Base-by-base conservation (phyloP, 2,113 vertebrate genomes). In the Archocentrus centrarchus region DNA sequence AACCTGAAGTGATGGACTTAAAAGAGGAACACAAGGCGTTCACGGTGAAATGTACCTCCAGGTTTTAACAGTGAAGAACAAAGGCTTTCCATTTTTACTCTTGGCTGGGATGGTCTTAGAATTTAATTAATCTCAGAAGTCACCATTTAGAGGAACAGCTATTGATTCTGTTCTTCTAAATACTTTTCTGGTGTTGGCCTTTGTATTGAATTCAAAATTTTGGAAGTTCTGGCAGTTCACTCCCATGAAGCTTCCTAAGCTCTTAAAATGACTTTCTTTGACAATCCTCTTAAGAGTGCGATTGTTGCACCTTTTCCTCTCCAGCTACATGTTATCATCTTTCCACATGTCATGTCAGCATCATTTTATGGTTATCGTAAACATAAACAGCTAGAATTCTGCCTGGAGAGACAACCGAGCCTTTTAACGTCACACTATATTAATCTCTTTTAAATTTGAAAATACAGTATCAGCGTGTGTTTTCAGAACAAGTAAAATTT, bases 31-130 rank as follows among this genome's bases (percentile, higher is more conserved):
- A 9, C 17, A 66, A 81, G 11, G 58, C 44, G 55, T 22, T 78
- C 59, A 59, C 73, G 41, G 84, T 73, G 75, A 85, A 84, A 82
- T 22, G 27, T 82, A 68, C 59, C 78, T 55, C 68, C 7, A 5
- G 8, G 57, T 70, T 79, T 80, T 20, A 50, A 50, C 47, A 50
- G 14, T 50, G 47, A 14, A 50, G 47, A 50, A 50, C 6, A 17
- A 50, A 50, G 15, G 47, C 47, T 50, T 50, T 17, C 17, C 5
- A 58, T 30, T 61, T 61, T 35, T 44, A 27, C 30, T 35, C 15
- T 77, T 18, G 13, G 7, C 79, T 58, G 47, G 22, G 59, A 59
- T 32, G 35, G 6, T 75, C 7, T 35, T 2, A 3, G 18, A 37
- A 9, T 35, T 44, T 50, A 44, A 60, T 64, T 20, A 50, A 55